phyloP scores from a whole-genome alignment of 2,797 vertebrate species.

The Hypotaenidia okinawae region DNA sequence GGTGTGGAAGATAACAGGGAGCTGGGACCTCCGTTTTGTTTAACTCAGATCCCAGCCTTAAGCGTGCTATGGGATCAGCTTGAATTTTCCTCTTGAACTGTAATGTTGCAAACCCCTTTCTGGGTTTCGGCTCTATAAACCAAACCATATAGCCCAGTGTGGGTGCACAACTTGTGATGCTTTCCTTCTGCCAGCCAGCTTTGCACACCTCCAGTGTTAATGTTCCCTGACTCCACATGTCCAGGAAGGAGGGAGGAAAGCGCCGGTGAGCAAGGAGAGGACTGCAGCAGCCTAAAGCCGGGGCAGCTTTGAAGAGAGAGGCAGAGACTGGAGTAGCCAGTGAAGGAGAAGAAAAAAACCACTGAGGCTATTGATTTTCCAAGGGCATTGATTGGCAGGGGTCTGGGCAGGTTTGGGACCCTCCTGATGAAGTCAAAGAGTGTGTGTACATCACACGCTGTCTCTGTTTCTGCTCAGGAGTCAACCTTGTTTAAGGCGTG shows the following conservation, averaged over 20 bases:
- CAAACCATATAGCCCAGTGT: background rate
- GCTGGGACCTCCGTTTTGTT: background rate
- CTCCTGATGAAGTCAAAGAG: background rate
- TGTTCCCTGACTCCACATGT: background rate
- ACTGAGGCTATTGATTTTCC: background rate
- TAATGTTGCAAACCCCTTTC: background rate
- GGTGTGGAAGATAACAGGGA: background rate
- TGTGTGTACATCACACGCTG: rapidly evolving
- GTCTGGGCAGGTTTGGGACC: background rate
- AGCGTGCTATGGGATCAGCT: background rate
- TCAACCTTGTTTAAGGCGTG: background rate
- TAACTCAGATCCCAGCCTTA: background rate
- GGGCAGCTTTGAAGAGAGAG: background rate
- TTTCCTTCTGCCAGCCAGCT: background rate
- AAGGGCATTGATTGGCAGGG: background rate
- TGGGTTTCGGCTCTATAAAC: background rate
- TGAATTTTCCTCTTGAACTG: background rate
- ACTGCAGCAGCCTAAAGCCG: rapidly evolving
- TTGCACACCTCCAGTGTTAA: background rate
- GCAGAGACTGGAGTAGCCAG: rapidly evolving
- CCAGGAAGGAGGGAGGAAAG: background rate
- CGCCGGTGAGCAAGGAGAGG: background rate
- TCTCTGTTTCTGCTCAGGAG: background rate
- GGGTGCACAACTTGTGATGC: background rate
- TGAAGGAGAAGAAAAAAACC: background rate